Evolutionary conservation across 2,113 vertebrate species (phyloP).

Genomic region (Python bivittatus): DNA sequence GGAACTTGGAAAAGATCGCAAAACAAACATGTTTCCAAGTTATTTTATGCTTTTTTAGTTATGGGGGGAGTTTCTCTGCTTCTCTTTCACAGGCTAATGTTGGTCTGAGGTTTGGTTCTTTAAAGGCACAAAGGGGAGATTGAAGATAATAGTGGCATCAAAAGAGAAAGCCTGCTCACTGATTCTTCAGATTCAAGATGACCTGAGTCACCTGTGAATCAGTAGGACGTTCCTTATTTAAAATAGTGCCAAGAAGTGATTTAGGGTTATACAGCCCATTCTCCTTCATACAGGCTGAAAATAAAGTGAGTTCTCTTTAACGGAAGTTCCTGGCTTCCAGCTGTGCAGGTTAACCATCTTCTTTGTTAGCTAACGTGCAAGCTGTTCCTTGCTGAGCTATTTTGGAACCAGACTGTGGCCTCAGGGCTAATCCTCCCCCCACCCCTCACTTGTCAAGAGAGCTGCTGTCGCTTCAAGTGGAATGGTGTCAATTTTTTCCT

Average conservation of each 20-base stretch:
- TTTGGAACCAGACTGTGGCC: constrained; percentile 48
- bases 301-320: constrained; percentile 51
- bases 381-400: constrained; percentile 27
- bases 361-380: constrained; percentile 29
- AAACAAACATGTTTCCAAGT: background rate
- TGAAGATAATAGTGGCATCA: background rate
- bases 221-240: background rate
- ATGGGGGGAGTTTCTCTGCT: background rate
- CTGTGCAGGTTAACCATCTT: constrained; percentile 20
- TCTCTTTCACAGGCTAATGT: background rate
- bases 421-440: constrained; percentile 7
- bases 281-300: constrained; percentile 42
- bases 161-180: background rate
- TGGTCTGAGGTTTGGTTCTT: background rate
- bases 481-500: constrained; percentile 17
- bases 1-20: background rate
- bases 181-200: background rate
- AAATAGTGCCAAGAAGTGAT: background rate
- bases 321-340: constrained; percentile 2
- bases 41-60: constrained; percentile 20
- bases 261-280: constrained; percentile 29
- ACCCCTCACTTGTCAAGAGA: background rate
- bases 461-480: constrained; percentile 43
- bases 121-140: background rate
- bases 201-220: constrained; percentile 14